Conservation (phyloP, 2,113 vertebrate genomes). For the Rhinolophus sinicus region DNA sequence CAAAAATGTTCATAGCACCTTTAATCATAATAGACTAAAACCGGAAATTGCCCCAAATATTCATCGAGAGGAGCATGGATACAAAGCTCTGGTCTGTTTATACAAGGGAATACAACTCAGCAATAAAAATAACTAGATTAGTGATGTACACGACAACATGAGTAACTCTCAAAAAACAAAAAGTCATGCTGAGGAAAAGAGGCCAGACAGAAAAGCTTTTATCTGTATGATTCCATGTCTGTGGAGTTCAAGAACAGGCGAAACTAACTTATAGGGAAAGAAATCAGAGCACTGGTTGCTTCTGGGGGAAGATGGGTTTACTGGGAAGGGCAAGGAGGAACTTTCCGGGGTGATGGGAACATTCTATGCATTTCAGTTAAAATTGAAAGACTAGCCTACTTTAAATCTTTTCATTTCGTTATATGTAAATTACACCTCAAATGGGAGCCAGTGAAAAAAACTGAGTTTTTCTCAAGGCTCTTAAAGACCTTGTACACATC, state of each 20-base stretch:
- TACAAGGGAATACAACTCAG: not conserved
- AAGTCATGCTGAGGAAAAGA: not conserved
- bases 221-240: not conserved
- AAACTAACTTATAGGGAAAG: not conserved
- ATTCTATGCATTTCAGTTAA: not conserved
- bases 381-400: not conserved
- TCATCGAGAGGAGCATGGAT: conserved; percentile 48
- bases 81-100: conserved; percentile 49
- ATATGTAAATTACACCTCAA: not conserved
- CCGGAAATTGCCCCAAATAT: conserved; percentile 42
- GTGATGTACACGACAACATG: not conserved
- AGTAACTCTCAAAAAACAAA: not conserved
- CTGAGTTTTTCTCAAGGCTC: not conserved
- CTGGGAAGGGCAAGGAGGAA: not conserved
- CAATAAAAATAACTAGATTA: conserved; percentile 53
- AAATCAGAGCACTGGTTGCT: not conserved
- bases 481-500: not conserved
- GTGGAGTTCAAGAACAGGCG: not conserved
- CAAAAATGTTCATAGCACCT: conserved; percentile 40
- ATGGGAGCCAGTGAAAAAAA: not conserved
- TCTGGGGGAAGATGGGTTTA: not conserved
- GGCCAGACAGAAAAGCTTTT: not conserved
- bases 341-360: not conserved
- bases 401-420: not conserved
- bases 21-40: conserved; percentile 46